Conservation (phyloP, 2,888 invertebrate species). For the Drosophila pseudotalamancana region DNA sequence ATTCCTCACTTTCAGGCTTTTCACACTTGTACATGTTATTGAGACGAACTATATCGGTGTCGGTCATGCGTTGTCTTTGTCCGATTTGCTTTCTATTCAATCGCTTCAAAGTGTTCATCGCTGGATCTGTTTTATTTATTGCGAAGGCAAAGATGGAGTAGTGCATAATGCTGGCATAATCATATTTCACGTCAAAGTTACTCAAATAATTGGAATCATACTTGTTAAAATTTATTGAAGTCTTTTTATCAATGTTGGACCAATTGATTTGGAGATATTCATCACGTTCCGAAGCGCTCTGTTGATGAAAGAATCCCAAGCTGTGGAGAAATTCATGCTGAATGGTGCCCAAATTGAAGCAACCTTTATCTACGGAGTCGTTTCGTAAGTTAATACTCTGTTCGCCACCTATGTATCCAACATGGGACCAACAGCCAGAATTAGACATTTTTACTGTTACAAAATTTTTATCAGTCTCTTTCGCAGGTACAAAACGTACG, state of each 20-base stretch:
- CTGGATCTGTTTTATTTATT: constrained; percentile 84
- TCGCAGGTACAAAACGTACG: not conserved
- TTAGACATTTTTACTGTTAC: not conserved
- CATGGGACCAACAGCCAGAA: constrained; percentile 1
- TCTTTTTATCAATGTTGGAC: constrained; percentile 84
- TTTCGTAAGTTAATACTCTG: constrained; percentile 7
- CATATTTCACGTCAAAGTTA: constrained; percentile 88
- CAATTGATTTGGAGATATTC: constrained; percentile 86
- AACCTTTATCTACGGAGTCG: not conserved
- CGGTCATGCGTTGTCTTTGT: not conserved
- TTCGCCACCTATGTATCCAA: constrained; percentile 9
- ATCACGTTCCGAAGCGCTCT: constrained; percentile 87
- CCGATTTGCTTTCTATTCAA: not conserved
- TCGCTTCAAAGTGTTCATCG: constrained; percentile 75
- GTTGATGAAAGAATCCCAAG: constrained; percentile 90
- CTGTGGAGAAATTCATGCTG: constrained; percentile 92
- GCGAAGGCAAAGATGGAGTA: constrained; percentile 89
- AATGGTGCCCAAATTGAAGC: constrained; percentile 84
- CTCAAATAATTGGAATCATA: constrained; percentile 82
- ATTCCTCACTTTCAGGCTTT: not conserved
- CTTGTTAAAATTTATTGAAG: constrained; percentile 88
- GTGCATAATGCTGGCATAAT: constrained; percentile 91
- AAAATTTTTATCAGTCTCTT: not conserved
- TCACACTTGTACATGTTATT: constrained; percentile 8
- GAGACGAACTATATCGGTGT: not conserved